These are phyloP conservation scores for Eubasilissa regina DNA, from an alignment of 1,140 invertebrate genomes.

Conservation along the genomic window DNA sequence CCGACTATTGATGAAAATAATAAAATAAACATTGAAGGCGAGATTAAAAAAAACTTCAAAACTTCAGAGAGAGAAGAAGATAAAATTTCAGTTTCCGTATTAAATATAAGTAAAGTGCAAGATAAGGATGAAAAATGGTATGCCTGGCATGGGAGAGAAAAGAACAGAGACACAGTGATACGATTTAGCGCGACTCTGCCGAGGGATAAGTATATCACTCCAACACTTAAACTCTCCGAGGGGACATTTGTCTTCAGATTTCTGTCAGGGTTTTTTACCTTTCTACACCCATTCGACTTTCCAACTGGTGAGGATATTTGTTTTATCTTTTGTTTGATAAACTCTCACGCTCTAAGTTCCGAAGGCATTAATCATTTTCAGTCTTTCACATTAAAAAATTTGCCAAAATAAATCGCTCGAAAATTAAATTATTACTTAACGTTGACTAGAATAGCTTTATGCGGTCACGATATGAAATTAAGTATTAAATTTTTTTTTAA, in stretches of 20 bases:
- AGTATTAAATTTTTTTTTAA: too few relatives aligned
- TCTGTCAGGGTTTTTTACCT: slow-evolving; percentile 55
- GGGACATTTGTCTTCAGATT: slow-evolving; percentile 59
- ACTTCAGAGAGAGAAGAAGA: slow-evolving; percentile 26
- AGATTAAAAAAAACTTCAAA: not conserved
- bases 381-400: too few relatives aligned
- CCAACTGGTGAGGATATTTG: slow-evolving; percentile 52
- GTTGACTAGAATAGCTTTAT: too few relatives aligned
- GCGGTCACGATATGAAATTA: too few relatives aligned
- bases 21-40: slow-evolving; percentile 36
- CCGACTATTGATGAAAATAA: slow-evolving; percentile 6
- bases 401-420: too few relatives aligned
- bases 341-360: not conserved
- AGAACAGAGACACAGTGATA: slow-evolving; percentile 52
- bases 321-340: not conserved
- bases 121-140: slow-evolving; percentile 54
- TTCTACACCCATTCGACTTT: slow-evolving; percentile 58
- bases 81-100: slow-evolving; percentile 14
- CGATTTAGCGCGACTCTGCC: slow-evolving; percentile 54
- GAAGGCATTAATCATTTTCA: too few relatives aligned
- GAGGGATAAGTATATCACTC: slow-evolving; percentile 53
- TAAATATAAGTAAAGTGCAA: slow-evolving; percentile 38
- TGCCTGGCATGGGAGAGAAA: slow-evolving; percentile 48
- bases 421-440: too few relatives aligned
- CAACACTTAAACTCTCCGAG: slow-evolving; percentile 51